Percentiles rank a stretch among this genome's conserved stretches.
Evolutionary conservation across 1,140 invertebrate species (phyloP).

Genomic region (Plodia interpunctella): DNA sequence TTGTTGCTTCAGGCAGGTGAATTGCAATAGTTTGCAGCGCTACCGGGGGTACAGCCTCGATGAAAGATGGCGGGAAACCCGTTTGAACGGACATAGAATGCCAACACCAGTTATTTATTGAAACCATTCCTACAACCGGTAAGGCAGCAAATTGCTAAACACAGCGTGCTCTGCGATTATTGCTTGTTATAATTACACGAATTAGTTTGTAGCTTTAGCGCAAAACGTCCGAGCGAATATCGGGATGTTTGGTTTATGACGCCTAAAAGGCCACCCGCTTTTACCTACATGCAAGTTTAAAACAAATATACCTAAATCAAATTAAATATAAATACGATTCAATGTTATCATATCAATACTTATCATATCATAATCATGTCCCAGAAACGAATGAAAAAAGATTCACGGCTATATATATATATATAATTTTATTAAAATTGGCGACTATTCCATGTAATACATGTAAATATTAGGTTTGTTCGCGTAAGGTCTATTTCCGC

Average conservation of each 20-base stretch:
- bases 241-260: not conserved
- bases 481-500: not conserved
- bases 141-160: constrained; percentile 4
- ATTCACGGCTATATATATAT: too few species aligned
- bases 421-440: too few species aligned
- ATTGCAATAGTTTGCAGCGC: not conserved
- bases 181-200: not conserved
- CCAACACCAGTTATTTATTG: constrained; percentile 5
- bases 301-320: too few species aligned
- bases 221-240: not conserved
- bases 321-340: too few species aligned
- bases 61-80: not conserved
- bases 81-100: not conserved
- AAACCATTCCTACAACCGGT: not conserved
- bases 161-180: not conserved
- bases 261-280: too few species aligned
- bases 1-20: not conserved
- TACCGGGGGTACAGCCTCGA: not conserved
- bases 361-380: too few species aligned
- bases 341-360: too few species aligned
- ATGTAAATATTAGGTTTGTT: not conserved
- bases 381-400: too few species aligned
- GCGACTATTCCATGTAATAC: too few species aligned
- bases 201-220: not conserved
- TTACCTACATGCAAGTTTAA: too few species aligned